Conservation (phyloP, 2,888 invertebrate species). For the Cistogaster globosa region DNA sequence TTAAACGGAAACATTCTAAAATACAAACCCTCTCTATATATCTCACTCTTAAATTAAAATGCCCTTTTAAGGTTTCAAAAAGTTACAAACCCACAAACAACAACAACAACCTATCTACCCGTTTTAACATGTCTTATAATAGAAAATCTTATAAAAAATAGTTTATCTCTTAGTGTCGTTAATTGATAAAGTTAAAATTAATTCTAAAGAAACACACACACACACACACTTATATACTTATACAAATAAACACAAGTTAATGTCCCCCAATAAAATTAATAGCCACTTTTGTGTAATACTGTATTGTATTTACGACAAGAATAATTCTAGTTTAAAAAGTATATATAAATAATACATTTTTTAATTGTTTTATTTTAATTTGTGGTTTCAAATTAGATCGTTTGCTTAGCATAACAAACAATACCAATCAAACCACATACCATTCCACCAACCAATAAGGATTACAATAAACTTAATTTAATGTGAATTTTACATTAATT, state of each 20-base stretch:
- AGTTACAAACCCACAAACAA: constrained; percentile 5
- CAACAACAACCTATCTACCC: constrained; percentile 21
- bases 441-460: constrained; percentile 42
- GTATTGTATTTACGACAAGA: constrained; percentile 44
- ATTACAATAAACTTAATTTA: constrained; percentile 46
- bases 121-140: constrained; percentile 48
- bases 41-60: constrained; percentile 29
- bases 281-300: constrained; percentile 49
- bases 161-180: neutral
- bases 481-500: constrained; percentile 58
- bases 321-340: constrained; percentile 24
- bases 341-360: constrained; percentile 9
- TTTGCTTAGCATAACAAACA: constrained; percentile 53
- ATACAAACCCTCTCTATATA: constrained; percentile 28
- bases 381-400: constrained; percentile 60
- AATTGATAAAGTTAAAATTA: constrained; percentile 27
- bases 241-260: constrained; percentile 22
- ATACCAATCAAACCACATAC: constrained; percentile 40
- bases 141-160: constrained; percentile 39
- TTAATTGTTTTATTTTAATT: constrained; percentile 51
- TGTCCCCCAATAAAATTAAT: constrained; percentile 36
- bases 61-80: constrained; percentile 24
- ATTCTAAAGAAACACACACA: constrained; percentile 4
- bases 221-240: constrained; percentile 10
- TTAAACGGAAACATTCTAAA: constrained; percentile 49